A percentile compares a stretch with the other conserved stretches of the same genome.
Evolutionary conservation across 2,113 vertebrate genomes (phyloP).

Genomic region (Axis porcinus): DNA sequence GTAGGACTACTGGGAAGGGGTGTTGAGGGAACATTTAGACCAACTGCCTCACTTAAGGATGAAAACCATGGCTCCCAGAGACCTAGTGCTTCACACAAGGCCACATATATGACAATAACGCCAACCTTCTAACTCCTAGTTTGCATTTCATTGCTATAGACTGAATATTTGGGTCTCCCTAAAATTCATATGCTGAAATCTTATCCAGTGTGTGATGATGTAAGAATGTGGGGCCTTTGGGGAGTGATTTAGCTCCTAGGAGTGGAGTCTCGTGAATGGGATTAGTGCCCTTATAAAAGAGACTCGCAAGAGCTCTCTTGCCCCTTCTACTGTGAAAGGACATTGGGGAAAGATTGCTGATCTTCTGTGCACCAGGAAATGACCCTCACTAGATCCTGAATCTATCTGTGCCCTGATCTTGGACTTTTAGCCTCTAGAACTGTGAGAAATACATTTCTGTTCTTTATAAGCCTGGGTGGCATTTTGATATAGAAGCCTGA

Average conservation of each 20-base stretch:
- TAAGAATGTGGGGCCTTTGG: neutral
- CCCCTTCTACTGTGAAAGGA: neutral
- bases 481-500: neutral
- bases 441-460: neutral
- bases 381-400: neutral
- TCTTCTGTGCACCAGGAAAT: neutral
- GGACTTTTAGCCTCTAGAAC: neutral
- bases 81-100: neutral
- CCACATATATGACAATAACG: neutral
- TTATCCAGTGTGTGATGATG: neutral
- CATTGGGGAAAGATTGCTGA: neutral
- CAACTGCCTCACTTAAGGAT: neutral
- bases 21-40: neutral
- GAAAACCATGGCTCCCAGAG: neutral
- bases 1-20: neutral
- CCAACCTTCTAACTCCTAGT: neutral
- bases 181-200: neutral
- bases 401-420: neutral
- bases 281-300: neutral
- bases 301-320: neutral
- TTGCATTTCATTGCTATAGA: neutral
- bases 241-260: neutral
- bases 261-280: neutral
- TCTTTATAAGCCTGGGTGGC: neutral
- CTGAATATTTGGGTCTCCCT: neutral